These are phyloP conservation scores for Cinara cedri DNA, from an alignment of 2,888 invertebrate species.

Conservation along the genomic window DNA sequence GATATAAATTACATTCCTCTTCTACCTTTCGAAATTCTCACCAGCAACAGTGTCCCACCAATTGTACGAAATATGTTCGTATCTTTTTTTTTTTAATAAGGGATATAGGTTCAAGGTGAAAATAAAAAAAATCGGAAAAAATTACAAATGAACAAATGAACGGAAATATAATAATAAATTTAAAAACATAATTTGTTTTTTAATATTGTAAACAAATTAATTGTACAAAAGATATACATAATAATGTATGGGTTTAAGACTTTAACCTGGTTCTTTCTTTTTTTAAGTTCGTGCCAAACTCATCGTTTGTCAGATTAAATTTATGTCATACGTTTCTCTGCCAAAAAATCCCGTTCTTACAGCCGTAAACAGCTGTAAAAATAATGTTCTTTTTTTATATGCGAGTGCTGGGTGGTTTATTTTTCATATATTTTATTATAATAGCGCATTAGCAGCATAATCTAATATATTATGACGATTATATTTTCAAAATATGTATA, in stretches of 20 bases:
- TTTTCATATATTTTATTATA: constrained; percentile 25
- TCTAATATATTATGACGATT: background rate
- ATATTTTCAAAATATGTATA: background rate
- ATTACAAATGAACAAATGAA: too few relatives aligned
- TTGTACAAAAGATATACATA: background rate
- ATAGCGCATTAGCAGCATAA: constrained; percentile 1
- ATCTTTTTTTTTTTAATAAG: too few relatives aligned
- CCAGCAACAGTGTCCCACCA: too few relatives aligned
- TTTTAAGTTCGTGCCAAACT: constrained; percentile 28
- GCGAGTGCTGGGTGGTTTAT: constrained; percentile 3
- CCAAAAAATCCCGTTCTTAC: constrained; percentile 25
- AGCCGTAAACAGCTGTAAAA: constrained; percentile 46
- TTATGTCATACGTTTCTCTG: constrained; percentile 27
- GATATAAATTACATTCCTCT: too few relatives aligned
- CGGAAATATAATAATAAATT: background rate
- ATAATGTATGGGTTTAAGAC: background rate
- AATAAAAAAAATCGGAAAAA: too few relatives aligned
- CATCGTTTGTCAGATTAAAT: constrained; percentile 46
- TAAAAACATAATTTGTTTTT: background rate
- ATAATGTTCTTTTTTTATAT: constrained; percentile 49
- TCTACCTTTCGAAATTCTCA: too few relatives aligned
- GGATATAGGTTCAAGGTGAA: too few relatives aligned
- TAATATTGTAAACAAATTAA: constrained; percentile 23
- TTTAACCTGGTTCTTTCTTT: constrained; percentile 21
- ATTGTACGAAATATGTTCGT: too few relatives aligned